A percentile compares a stretch with the other conserved stretches of the same genome.
phyloP scores from a whole-genome alignment of 1,140 invertebrate genomes.

The Mamestra configurata region DNA sequence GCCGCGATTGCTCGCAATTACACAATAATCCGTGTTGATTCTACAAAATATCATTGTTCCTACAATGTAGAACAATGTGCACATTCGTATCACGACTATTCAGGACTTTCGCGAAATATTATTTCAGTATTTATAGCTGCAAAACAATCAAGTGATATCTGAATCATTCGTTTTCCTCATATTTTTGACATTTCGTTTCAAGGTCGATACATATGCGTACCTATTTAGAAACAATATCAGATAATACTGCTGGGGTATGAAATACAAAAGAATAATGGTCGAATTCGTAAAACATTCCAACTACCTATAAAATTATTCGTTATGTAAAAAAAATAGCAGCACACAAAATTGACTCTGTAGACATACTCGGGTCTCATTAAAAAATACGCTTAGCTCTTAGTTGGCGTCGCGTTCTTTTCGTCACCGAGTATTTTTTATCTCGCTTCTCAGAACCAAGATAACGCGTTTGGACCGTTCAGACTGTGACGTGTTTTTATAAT shows the following conservation, averaged over 20 bases:
- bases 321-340: neutral
- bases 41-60: constrained; percentile 74
- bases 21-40: constrained; percentile 75
- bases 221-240: too few relatives aligned
- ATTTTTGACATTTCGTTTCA: too few relatives aligned
- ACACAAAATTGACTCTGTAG: constrained; percentile 48
- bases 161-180: neutral
- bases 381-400: constrained; percentile 54
- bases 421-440: constrained; percentile 66
- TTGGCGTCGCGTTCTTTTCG: constrained; percentile 59
- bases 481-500: constrained; percentile 59
- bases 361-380: constrained; percentile 59
- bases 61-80: constrained; percentile 55
- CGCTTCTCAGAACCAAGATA: constrained; percentile 75
- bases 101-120: constrained; percentile 63
- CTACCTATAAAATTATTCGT: neutral
- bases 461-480: constrained; percentile 55
- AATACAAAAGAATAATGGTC: neutral
- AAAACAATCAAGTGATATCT: neutral
- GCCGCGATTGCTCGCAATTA: constrained; percentile 74
- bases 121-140: neutral
- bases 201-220: too few relatives aligned
- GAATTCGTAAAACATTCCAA: neutral
- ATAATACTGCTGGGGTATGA: too few relatives aligned
- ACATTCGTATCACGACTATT: constrained; percentile 64